Conservation (phyloP, 1,140 invertebrate genomes). For the Drosophila pallidifrons region DNA sequence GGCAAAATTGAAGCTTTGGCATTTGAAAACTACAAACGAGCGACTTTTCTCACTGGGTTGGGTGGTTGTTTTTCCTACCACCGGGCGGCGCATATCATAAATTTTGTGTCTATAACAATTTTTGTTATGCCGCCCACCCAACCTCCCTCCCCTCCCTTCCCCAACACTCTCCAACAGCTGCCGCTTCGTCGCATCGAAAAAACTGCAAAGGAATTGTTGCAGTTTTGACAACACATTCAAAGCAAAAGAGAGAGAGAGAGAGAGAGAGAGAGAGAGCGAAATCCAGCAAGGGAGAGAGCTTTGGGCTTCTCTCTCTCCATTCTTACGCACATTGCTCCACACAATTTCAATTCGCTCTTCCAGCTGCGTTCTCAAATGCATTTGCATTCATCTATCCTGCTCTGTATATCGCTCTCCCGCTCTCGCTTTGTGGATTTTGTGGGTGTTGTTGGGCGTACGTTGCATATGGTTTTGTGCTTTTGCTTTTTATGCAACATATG, state of each 20-base stretch:
- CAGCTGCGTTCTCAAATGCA: constrained; percentile 27
- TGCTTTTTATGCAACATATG: constrained; percentile 81
- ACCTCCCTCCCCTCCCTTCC: neutral
- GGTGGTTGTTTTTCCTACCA: constrained; percentile 71
- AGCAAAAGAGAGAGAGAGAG: constrained; percentile 28
- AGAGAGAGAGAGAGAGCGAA: constrained; percentile 18
- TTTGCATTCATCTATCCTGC: constrained; percentile 27
- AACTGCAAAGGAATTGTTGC: constrained; percentile 81
- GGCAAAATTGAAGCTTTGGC: constrained; percentile 68
- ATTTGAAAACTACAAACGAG: constrained; percentile 75
- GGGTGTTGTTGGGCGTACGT: constrained; percentile 47
- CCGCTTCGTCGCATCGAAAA: constrained; percentile 39
- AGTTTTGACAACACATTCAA: constrained; percentile 55
- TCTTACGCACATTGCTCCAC: constrained; percentile 8
- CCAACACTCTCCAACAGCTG: constrained; percentile 1
- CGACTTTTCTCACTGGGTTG: constrained; percentile 50
- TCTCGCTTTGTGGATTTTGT: constrained; percentile 26
- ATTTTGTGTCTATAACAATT: constrained; percentile 83
- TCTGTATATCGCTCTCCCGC: neutral
- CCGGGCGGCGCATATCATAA: constrained; percentile 71
- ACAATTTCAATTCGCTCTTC: constrained; percentile 39
- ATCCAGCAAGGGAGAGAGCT: neutral
- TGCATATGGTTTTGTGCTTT: constrained; percentile 78
- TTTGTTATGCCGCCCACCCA: constrained; percentile 53
- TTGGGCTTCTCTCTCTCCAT: neutral